Percentiles rank a stretch among this genome's conserved stretches.
Evolutionary conservation across 2,113 vertebrate species (phyloP).

Genomic region (Bolborhynchus lineola): DNA sequence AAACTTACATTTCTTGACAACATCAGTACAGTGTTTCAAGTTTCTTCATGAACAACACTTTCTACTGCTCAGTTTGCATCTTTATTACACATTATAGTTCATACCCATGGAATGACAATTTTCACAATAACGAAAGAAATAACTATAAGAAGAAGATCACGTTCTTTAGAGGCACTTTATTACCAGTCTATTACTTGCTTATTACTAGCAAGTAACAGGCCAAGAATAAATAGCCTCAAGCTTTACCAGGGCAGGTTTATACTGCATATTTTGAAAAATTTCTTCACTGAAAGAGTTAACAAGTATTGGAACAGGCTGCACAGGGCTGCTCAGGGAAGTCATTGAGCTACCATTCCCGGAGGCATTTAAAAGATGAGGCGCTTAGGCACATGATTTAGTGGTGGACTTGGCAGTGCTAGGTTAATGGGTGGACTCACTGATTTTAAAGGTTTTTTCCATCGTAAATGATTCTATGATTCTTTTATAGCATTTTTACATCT

Average conservation of each 20-base stretch:
- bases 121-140: neutral
- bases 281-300: neutral
- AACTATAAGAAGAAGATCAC: neutral
- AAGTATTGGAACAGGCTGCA: neutral
- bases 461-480: neutral
- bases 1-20: neutral
- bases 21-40: neutral
- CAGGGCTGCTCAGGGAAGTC: neutral
- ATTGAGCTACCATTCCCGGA: neutral
- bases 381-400: neutral
- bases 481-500: neutral
- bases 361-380: neutral
- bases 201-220: neutral
- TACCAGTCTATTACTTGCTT: neutral
- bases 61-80: neutral
- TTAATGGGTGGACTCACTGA: neutral
- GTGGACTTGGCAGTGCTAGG: neutral
- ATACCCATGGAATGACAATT: neutral
- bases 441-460: neutral
- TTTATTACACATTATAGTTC: neutral
- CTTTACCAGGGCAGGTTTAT: neutral
- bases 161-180: neutral
- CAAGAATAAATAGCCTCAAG: neutral
- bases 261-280: neutral
- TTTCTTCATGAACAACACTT: neutral